These are phyloP conservation scores for Uria lomvia DNA, from an alignment of 2,113 vertebrate genomes.

Conservation along the genomic window DNA sequence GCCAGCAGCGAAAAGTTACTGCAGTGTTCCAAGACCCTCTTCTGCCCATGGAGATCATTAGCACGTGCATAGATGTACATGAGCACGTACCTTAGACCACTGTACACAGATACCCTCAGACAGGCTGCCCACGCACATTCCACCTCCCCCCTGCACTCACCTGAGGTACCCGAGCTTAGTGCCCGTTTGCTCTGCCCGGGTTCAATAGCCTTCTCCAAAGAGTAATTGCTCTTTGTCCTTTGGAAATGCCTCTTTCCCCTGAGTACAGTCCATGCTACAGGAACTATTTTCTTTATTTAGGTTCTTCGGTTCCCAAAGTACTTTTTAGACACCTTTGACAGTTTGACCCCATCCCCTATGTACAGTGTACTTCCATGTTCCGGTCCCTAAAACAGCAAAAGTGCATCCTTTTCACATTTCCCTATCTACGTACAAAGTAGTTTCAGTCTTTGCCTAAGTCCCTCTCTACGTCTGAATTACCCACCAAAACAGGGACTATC, in stretches of 20 bases:
- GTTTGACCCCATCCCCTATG: neutral
- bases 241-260: neutral
- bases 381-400: neutral
- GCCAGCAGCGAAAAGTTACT: neutral
- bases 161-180: neutral
- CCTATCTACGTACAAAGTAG: fast-evolving
- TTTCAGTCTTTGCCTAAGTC: neutral
- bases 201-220: neutral
- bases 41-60: neutral
- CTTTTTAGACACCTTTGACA: neutral
- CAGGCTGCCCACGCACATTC: neutral
- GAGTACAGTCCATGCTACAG: neutral
- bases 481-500: neutral
- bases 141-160: neutral
- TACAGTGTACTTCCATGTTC: neutral
- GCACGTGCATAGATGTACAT: neutral
- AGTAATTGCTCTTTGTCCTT: neutral
- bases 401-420: neutral
- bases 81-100: neutral
- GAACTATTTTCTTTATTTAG: neutral
- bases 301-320: neutral
- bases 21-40: neutral
- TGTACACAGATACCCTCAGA: too few relatives aligned
- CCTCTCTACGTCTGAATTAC: neutral
- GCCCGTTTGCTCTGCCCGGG: fast-evolving